Base-by-base conservation (phyloP, 1,140 invertebrate genomes). In the Aphelinus atriplicis region DNA sequence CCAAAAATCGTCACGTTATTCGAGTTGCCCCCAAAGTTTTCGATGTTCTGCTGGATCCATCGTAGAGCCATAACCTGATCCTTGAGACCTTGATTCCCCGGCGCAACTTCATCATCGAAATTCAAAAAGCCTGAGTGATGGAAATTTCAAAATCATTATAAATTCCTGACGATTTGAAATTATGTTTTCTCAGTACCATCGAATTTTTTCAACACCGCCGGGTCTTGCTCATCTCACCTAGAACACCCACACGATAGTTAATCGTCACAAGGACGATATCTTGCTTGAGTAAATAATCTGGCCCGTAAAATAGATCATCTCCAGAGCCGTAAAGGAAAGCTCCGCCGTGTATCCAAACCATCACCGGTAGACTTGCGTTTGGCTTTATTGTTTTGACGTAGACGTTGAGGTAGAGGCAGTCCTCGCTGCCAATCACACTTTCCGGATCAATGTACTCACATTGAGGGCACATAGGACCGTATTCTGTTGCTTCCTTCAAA, bases 401-500 rank as follows among this genome's bases (percentile, higher is more conserved):
- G 2, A 97, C 91, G 82, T 96, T 96, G 10, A 97, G 86, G 81
- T 93, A 93, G 4, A 97, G 89, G 81, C 95, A 97, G 82, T 97
- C 95, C 87, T 95, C 93, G 66, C 77, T 76, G 1, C 86, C 86
- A 0, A 67, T 0, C 3, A 82, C 7, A 51, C 64, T 2, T 0
- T 64, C 69, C 0, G 70, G 72, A 26, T 26, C 26, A 0, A 80
- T 7, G 0, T 65, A 48, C 48, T 82, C 73, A 0, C 69, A 2
- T 46, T 88, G 92, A 1, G 87, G 85, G 58, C 89, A 90, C 2
- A 84, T 80, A 0, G 89, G 85, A 43, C 92, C 91, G 65, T 89
- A 89, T 3, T 87, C 77, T 0, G 84, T 88, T 1, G 91, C 90
- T 71, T 92, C 88, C 78, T 83, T 86, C 2, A 89, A 68, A 7